These are phyloP conservation scores for Armadillidium nasatum DNA, from an alignment of 1,140 invertebrate genomes.

Conservation along the genomic window DNA sequence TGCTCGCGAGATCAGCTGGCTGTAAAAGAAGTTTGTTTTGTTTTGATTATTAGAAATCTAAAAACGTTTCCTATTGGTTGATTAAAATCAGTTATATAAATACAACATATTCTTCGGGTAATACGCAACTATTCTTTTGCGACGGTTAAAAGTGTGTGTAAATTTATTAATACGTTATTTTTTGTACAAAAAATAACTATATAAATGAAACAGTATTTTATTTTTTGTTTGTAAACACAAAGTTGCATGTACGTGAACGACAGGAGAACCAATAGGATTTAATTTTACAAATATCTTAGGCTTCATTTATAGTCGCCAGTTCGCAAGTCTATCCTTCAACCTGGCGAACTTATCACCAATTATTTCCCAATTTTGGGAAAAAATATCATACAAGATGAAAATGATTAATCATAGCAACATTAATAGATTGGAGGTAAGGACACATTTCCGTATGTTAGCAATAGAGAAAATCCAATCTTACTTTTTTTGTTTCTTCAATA, in stretches of 20 bases:
- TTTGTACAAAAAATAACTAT: not conserved
- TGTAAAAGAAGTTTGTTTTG: too few relatives aligned
- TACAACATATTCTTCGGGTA: too few relatives aligned
- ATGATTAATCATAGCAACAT: slow-evolving; percentile 4
- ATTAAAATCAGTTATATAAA: too few relatives aligned
- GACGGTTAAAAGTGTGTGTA: too few relatives aligned
- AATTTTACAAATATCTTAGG: not conserved
- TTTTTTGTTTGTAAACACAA: slow-evolving; percentile 4
- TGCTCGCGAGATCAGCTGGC: too few relatives aligned
- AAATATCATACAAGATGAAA: slow-evolving; percentile 3
- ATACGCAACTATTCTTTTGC: too few relatives aligned
- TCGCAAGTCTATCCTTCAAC: not conserved
- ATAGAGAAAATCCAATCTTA: not conserved
- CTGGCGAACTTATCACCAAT: slow-evolving; percentile 9
- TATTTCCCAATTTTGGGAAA: slow-evolving; percentile 8
- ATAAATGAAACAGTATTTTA: not conserved
- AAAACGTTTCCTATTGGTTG: too few relatives aligned
- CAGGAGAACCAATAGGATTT: not conserved
- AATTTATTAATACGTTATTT: not conserved
- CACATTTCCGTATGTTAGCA: not conserved
- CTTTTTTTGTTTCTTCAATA: not conserved
- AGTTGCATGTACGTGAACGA: not conserved
- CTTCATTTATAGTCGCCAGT: not conserved
- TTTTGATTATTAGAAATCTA: too few relatives aligned
- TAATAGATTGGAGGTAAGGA: slow-evolving; percentile 6